phyloP scores from a whole-genome alignment of 2,888 invertebrate genomes.

The Hirtodrosophila trivittata region DNA sequence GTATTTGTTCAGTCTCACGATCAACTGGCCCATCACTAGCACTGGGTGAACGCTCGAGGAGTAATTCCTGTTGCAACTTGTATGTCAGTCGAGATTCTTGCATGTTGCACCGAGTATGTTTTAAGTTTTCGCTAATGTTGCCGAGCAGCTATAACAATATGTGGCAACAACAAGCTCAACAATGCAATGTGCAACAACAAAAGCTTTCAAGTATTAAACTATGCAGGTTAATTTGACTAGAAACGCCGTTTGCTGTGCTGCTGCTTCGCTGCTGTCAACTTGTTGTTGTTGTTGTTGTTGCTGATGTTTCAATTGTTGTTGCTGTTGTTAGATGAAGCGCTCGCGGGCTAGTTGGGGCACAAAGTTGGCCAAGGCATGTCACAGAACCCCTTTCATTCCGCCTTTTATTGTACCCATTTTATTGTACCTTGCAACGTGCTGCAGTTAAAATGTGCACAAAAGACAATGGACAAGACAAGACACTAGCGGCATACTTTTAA shows the following conservation, averaged over 20 bases:
- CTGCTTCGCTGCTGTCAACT: constrained; percentile 1
- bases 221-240: constrained; percentile 76
- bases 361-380: constrained; percentile 52
- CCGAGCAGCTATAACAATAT: constrained; percentile 37
- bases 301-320: too few relatives aligned
- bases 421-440: constrained; percentile 2
- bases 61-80: constrained; percentile 25
- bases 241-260: constrained; percentile 46
- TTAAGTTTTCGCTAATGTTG: constrained; percentile 38
- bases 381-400: constrained; percentile 11
- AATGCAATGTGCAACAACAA: constrained; percentile 42
- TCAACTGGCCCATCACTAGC: constrained; percentile 1
- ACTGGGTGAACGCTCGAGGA: constrained; percentile 18
- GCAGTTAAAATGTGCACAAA: constrained; percentile 56
- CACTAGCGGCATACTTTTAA: constrained; percentile 37
- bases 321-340: constrained; percentile 48
- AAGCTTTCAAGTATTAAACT: constrained; percentile 64
- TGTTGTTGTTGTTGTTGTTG: constrained; percentile 18
- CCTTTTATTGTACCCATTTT: constrained; percentile 22
- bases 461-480: constrained; percentile 59
- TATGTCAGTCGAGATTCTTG: constrained; percentile 38
- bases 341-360: constrained; percentile 54
- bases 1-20: not conserved
- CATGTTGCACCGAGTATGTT: constrained; percentile 37
- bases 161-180: constrained; percentile 31